Percentiles rank a stretch among this genome's conserved stretches.
These are phyloP conservation scores for Drosophila diplacantha DNA, from an alignment of 2,888 invertebrate genomes.

Conservation along the genomic window DNA sequence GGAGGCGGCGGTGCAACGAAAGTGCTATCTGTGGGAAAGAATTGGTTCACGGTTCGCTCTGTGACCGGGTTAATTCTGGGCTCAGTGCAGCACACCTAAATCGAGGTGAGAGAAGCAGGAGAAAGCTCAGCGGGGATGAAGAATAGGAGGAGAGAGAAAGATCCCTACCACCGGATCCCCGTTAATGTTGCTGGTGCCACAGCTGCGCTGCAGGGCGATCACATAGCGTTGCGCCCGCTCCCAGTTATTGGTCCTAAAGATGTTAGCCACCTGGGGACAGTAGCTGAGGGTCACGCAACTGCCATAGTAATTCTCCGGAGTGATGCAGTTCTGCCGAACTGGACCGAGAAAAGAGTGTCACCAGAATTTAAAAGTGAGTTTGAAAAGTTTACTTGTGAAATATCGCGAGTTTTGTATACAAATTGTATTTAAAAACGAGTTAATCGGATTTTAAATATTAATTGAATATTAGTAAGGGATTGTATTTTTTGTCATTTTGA, in stretches of 20 bases:
- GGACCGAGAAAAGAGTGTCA: not conserved
- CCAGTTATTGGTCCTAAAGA: constrained; percentile 61
- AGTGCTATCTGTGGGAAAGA: constrained; percentile 42
- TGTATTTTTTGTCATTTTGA: not conserved
- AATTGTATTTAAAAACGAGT: too few relatives aligned
- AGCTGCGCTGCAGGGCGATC: constrained; percentile 67
- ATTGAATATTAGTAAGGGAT: not conserved
- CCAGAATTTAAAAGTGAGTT: not conserved
- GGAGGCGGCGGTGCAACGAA: constrained; percentile 39
- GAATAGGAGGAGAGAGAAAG: not conserved
- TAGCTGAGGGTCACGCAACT: constrained; percentile 68
- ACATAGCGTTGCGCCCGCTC: constrained; percentile 70
- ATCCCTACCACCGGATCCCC: constrained; percentile 75
- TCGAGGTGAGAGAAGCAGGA: constrained; percentile 3
- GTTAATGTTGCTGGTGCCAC: constrained; percentile 70
- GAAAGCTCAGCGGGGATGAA: constrained; percentile 18
- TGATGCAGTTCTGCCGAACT: constrained; percentile 69
- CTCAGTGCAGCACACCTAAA: constrained; percentile 72
- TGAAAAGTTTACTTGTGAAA: not conserved
- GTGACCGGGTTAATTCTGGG: constrained; percentile 54
- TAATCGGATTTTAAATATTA: too few relatives aligned
- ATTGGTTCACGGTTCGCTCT: constrained; percentile 51
- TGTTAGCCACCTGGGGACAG: constrained; percentile 72
- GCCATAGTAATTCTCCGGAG: constrained; percentile 75
- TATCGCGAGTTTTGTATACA: not conserved